Conservation (phyloP, 2,888 invertebrate species). For the Alviniconcha strummeri region DNA sequence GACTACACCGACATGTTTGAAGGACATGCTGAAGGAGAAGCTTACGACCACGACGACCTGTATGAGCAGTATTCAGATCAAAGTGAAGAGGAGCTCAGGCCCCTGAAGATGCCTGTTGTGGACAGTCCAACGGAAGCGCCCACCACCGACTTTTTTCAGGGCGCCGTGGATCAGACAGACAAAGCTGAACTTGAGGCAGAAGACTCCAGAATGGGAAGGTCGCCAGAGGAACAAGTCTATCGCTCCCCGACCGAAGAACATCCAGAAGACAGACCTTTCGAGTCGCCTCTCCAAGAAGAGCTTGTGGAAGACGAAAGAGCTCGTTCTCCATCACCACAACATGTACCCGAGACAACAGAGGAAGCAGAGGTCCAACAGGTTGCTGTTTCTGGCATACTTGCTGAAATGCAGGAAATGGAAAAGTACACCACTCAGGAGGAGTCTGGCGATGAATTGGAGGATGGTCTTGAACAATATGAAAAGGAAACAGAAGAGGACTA, state of each 20-base stretch:
- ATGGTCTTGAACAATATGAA: slow-evolving; percentile 33
- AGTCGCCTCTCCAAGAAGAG: slow-evolving; percentile 21
- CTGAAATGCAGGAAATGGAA: slow-evolving; percentile 40
- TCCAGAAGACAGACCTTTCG: slow-evolving; percentile 5
- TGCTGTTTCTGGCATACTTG: slow-evolving; percentile 33
- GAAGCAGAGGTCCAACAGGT: slow-evolving; percentile 19
- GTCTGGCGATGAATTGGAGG: slow-evolving; percentile 58
- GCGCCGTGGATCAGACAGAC: not conserved
- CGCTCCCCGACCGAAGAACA: slow-evolving; percentile 23
- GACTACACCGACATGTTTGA: slow-evolving; percentile 44
- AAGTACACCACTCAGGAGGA: slow-evolving; percentile 33
- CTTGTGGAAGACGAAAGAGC: slow-evolving; percentile 25
- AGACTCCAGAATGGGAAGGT: slow-evolving; percentile 20
- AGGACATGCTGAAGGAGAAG: slow-evolving; percentile 33
- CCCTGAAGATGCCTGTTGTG: slow-evolving; percentile 31
- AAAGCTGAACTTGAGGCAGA: slow-evolving; percentile 8
- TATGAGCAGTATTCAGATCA: slow-evolving; percentile 33
- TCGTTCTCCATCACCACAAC: not conserved
- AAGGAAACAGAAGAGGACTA: slow-evolving; percentile 29
- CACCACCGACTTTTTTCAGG: slow-evolving; percentile 16
- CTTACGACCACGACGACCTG: slow-evolving; percentile 39
- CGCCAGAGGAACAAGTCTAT: slow-evolving; percentile 18
- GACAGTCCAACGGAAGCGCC: slow-evolving; percentile 31
- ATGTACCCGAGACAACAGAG: slow-evolving; percentile 2
- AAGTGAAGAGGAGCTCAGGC: slow-evolving; percentile 32